These are phyloP conservation scores for Tetramorium simillimum DNA, from an alignment of 1,140 invertebrate genomes.

Conservation along the genomic window DNA sequence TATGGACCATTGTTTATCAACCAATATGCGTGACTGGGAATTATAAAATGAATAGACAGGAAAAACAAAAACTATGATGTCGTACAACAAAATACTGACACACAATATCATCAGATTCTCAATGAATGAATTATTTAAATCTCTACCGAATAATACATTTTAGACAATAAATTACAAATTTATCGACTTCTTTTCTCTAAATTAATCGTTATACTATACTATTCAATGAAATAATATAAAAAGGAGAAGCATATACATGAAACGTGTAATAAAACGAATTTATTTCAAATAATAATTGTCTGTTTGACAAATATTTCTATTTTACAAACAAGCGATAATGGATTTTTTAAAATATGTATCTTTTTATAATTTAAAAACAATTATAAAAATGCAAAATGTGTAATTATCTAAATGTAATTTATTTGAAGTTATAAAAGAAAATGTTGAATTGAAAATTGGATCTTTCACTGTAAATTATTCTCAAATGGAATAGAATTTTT, in stretches of 20 bases:
- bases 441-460: background rate
- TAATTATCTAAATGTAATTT: background rate
- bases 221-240: background rate
- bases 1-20: background rate
- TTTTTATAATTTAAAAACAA: background rate
- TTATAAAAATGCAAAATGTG: background rate
- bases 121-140: slow-evolving; percentile 33
- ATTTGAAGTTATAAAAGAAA: background rate
- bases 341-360: background rate
- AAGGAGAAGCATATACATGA: background rate
- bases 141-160: background rate
- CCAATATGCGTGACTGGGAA: background rate
- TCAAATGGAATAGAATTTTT: background rate
- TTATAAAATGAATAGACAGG: background rate
- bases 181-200: background rate
- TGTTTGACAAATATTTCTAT: background rate
- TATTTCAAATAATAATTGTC: background rate
- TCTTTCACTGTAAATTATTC: background rate
- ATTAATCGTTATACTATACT: background rate
- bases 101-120: background rate
- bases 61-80: slow-evolving; percentile 13
- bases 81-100: background rate
- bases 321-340: background rate
- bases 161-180: background rate
- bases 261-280: background rate